Evolutionary conservation across 2,888 invertebrate genomes (phyloP).

Genomic region (Saturnia pavonia): DNA sequence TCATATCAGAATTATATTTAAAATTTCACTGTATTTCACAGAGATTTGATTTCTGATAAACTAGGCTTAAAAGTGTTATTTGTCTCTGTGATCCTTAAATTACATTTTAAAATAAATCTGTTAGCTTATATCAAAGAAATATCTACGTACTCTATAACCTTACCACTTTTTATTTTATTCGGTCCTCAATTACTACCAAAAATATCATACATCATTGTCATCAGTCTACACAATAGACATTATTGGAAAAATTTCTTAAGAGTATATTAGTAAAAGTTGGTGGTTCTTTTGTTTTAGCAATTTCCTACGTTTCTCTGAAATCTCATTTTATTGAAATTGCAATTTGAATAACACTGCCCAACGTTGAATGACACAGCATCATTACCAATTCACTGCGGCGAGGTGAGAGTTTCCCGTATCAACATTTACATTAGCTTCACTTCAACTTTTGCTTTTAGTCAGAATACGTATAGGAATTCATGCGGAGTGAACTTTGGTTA

Average conservation of each 20-base stretch:
- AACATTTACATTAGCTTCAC: constrained; percentile 54
- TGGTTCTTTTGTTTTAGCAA: not conserved
- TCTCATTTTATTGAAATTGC: not conserved
- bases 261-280: not conserved
- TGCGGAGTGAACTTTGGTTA: constrained; percentile 21
- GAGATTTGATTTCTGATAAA: no score
- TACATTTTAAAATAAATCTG: no score
- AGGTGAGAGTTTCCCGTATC: constrained; percentile 55
- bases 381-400: constrained; percentile 56
- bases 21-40: no score
- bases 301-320: not conserved
- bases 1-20: no score
- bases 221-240: no score
- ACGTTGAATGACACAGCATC: constrained; percentile 24
- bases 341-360: not conserved
- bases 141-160: no score
- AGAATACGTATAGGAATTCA: constrained; percentile 23
- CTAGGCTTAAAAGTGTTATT: no score
- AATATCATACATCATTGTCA: no score
- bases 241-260: not conserved
- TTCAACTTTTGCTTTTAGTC: constrained; percentile 52
- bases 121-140: no score
- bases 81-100: no score
- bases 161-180: no score
- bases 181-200: no score